Evolutionary conservation across 2,797 vertebrate species (phyloP), one percentile per base, ranked within the genome.

Genomic region (Dryobates pubescens): DNA sequence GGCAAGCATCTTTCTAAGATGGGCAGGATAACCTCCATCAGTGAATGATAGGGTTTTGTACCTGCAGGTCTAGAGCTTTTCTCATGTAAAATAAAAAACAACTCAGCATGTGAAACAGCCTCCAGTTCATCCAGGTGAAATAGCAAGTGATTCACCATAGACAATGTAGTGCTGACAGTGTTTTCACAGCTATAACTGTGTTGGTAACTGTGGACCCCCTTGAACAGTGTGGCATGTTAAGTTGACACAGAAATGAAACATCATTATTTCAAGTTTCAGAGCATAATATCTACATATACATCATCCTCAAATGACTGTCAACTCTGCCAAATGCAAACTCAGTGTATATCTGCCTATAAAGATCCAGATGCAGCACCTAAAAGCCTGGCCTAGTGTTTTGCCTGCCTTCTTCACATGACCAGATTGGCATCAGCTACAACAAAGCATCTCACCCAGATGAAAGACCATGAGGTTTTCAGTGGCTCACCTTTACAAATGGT

Each of bases 401-500:
- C 15, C 68, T 53, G 13, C n/a, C 56, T 24, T 71, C 17, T n/a
- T 87, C 51, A 62, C 3, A 1, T 2, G 2, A 59, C 17, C 43
- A 86, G 27, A 65, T 74, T 2, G 79, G 11, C 34, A 81, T 45
- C 45, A 65, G 0, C 72, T 62, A 15, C 3, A 11, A n/a, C 32
- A 70, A 73, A 54, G 27, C 36, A 87, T 1, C 8, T 62, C 58
- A 43, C 2, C 7, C 49, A 16, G 30, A 27, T 53, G 36, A n/a
- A 76, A 59, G 61, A 34, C 32, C n/a, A 34, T 12, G 16, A 30
- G 30, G 16, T 62, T 88, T 68, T 45, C 63, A 75, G 87, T 9
- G 1, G 57, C 94, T 96, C 97, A 99, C 99, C 99, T 98, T 98
- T 99, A 97, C 99, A 99, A 19, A 98, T 95, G 2, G 99, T 99